Base-by-base conservation (phyloP, 1,140 invertebrate species). In the Himalopsyche phryganea region DNA sequence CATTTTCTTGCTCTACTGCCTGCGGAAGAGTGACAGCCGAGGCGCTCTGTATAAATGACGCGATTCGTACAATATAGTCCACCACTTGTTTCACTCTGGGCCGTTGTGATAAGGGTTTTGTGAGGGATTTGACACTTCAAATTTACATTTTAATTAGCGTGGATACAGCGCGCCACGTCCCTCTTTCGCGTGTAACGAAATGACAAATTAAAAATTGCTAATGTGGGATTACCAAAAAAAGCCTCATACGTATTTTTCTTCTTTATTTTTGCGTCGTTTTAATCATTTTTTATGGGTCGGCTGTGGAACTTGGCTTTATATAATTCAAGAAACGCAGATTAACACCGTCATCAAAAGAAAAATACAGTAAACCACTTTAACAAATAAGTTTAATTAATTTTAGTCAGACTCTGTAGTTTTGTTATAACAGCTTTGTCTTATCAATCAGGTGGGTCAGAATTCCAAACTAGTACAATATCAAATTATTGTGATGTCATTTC, bases 81-180 rank as follows among this genome's bases (percentile, higher is more conserved):
- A 9, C 23, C 23, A 28, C 23, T 28, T 45, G 14, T 19, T 17
- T n/a, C 40, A 47, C 40, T 38, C 55, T 32, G 19, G 6, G 10
- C 23, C 23, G 23, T 9, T 28, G 49, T 58, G 56, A 58, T 58
- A 58, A 58, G 56, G 56, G 56, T 58, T 28, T 58, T 52, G 56
- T 51, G 56, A 58, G 56, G 46, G 56, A 58, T 58, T 58, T 58
- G 56, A 52, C 49, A 58, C 56, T 58, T 58, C 48, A 58, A 58
- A 58, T 58, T 58, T 58, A 58, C 56, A 58, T 58, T 58, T 58
- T 58, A 58, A 58, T 58, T 58, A 58, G 51, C 56, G 56, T 41
- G 48, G 51, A 58, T 58, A 51, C 56, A 51, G 45, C 51, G 36
- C 48, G 41, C 18, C 28, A 36, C 56, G 4, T 5, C 23, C 9